phyloP scores from a whole-genome alignment of 2,797 vertebrate species.

The Hozukius guyotensis region DNA sequence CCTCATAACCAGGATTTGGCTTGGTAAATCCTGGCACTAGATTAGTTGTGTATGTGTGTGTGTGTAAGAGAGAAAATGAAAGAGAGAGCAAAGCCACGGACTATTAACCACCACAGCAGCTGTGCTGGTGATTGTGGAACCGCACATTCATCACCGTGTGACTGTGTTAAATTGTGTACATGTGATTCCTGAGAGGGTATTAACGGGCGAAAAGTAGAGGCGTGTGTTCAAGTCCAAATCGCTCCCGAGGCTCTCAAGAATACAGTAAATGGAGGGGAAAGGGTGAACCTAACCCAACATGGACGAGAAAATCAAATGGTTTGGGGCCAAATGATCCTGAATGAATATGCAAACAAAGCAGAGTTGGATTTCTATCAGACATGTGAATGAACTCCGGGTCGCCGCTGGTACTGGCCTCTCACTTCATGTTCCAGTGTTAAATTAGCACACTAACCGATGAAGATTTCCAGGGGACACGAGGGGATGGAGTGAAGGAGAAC shows the following conservation, averaged over 20 bases:
- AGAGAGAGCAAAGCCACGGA: conserved; percentile 38
- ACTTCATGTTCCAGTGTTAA: conserved; percentile 47
- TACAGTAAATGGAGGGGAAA: conserved; percentile 40
- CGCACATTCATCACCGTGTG: conserved; percentile 45
- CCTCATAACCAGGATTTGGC: conserved; percentile 57
- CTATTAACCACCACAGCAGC: conserved; percentile 61
- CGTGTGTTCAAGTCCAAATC: conserved; percentile 39
- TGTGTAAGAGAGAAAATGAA: conserved; percentile 9
- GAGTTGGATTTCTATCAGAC: conserved; percentile 61
- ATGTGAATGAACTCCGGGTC: conserved; percentile 58
- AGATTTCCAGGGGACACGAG: conserved; percentile 48
- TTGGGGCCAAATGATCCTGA: conserved; percentile 46
- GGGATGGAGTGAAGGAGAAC: conserved; percentile 26
- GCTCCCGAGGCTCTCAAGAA: conserved; percentile 41
- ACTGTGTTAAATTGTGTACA: conserved; percentile 15
- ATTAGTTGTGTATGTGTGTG: conserved; percentile 31
- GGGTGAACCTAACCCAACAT: conserved; percentile 2
- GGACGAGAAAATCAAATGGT: conserved; percentile 31
- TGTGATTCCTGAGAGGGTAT: conserved; percentile 19
- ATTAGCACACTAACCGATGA: conserved; percentile 48
- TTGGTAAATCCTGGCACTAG: conserved; percentile 46
- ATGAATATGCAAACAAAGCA: conserved; percentile 64
- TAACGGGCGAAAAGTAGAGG: conserved; percentile 24
- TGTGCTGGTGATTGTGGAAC: conserved; percentile 56
- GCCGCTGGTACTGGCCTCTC: conserved; percentile 53